phyloP scores from a whole-genome alignment of 2,797 vertebrate species.

The Hirundo rustica region DNA sequence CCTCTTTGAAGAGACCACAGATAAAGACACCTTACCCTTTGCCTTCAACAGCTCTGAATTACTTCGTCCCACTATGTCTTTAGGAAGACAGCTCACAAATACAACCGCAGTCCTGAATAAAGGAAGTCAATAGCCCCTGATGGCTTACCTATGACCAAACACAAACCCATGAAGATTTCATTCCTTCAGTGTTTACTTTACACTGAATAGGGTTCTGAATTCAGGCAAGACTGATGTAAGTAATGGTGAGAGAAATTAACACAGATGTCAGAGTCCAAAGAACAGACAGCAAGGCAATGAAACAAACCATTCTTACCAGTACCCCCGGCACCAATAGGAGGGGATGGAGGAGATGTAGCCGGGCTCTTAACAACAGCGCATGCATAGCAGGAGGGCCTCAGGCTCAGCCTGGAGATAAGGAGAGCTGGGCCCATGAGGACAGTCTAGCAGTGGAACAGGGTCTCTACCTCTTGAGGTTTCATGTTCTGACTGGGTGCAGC shows the following conservation, averaged over 20 bases:
- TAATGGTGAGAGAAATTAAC: neutral
- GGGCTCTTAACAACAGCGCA: accelerated
- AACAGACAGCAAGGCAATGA: neutral
- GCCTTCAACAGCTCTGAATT: neutral
- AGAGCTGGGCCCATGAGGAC: neutral
- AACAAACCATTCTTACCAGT: neutral
- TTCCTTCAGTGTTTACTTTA: neutral
- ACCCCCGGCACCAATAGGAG: neutral
- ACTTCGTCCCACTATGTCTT: neutral
- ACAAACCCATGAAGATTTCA: neutral
- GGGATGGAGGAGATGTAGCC: neutral
- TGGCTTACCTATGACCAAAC: neutral
- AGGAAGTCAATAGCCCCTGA: neutral
- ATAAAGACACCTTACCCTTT: neutral
- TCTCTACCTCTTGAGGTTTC: neutral
- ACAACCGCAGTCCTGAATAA: neutral
- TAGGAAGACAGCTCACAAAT: neutral
- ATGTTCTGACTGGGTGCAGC: neutral
- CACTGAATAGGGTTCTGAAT: neutral
- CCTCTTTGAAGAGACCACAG: neutral
- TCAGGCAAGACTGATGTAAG: neutral
- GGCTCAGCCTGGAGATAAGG: neutral
- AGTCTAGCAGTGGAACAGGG: neutral
- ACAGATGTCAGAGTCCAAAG: neutral
- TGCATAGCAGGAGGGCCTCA: accelerated